Evolutionary conservation across 2,888 invertebrate genomes (phyloP), one percentile per base, ranked within the genome.

Genomic region (Lypha dubia): DNA sequence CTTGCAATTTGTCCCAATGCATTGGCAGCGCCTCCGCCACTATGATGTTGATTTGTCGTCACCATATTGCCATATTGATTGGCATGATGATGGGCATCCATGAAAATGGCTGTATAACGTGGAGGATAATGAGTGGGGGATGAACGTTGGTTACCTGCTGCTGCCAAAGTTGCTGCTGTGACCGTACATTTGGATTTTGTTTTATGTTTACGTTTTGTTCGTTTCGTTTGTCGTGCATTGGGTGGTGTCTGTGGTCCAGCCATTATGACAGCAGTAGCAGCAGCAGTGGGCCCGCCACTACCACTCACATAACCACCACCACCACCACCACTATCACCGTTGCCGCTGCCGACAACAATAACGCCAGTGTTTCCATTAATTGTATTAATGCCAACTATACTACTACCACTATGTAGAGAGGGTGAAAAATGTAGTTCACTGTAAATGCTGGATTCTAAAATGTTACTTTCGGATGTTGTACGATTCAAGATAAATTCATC

Each of bases 61-160:
- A 79, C 74, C 22, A 84, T 81, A 60, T 70, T 82, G 62, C 77
- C 79, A 79, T 46, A 77, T 62, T 84, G 85, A 56, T 58, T 63
- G 28, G 75, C 65, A 76, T 83, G 80, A 53, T 71, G 71, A 24
- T 85, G 84, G 8, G 84, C 86, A 84, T 92, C 91, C 77, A 91
- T 77, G 81, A 90, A 92, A 75, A 92, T 91, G 74, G 92, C 88
- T 6, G 91, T 89, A 60, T 92, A 92, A 46, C 91, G 91, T 7
- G 92, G 92, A 65, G 91, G 92, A 86, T 89, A 91, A 83, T 86
- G 87, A 73, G 88, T 83, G 85, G 88, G 89, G 68, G 85, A 88
- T 49, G 79, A 79, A 84, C 86, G 83, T 65, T 86, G 85, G 44
- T 84, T 63, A 9, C n/a, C n/a, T n/a, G 83, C 87, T 86, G 84